phyloP scores from a whole-genome alignment of 1,140 invertebrate species.

The Cherax destructor region DNA sequence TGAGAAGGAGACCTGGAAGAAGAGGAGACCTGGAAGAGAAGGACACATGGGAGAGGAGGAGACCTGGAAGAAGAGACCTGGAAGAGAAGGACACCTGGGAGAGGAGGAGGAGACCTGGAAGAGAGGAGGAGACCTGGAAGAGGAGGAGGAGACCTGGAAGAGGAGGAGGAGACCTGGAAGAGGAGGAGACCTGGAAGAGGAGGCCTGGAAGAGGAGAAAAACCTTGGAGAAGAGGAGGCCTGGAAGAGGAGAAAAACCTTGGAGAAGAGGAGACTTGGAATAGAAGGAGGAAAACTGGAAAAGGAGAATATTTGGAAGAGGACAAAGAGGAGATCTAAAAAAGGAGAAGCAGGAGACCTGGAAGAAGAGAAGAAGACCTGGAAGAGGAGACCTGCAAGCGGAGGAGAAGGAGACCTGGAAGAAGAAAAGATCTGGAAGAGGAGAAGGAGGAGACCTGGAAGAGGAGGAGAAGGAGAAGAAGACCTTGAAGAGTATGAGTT shows the following conservation, averaged over 20 bases:
- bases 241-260: too few species aligned
- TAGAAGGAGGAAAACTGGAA: too few species aligned
- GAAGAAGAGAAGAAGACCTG: too few species aligned
- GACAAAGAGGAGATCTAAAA: too few species aligned
- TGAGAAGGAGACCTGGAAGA: not conserved
- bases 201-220: too few species aligned
- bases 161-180: not conserved
- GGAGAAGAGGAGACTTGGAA: too few species aligned
- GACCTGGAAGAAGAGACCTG: not conserved
- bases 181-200: too few species aligned
- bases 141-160: too few species aligned
- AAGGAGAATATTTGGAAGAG: too few species aligned
- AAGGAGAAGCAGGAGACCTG: not conserved
- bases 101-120: not conserved
- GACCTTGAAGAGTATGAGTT: too few species aligned
- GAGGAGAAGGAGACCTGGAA: not conserved
- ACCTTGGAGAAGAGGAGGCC: not conserved
- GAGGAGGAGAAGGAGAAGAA: too few species aligned
- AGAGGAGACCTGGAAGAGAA: not conserved
- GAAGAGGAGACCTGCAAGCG: not conserved
- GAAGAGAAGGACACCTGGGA: not conserved
- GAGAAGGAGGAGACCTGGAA: too few species aligned
- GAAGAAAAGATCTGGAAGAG: not conserved
- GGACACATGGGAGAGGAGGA: not conserved
- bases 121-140: not conserved